Percentiles rank a stretch among this genome's conserved stretches.
Evolutionary conservation across 2,113 vertebrate genomes (phyloP).

Genomic region (Porphyrio hochstetteri): DNA sequence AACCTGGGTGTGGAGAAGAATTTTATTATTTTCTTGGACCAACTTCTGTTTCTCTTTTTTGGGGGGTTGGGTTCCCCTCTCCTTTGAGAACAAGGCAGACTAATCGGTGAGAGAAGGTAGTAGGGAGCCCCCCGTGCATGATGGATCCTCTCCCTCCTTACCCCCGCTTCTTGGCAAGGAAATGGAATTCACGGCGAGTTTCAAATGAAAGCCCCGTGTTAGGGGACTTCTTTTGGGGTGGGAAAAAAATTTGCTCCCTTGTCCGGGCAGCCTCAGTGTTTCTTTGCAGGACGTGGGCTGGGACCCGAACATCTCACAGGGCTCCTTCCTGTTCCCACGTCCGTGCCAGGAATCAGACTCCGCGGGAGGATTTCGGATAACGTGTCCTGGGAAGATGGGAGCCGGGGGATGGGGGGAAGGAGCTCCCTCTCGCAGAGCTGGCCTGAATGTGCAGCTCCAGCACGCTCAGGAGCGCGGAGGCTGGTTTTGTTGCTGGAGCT

Average conservation of each 20-base stretch:
- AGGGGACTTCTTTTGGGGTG: not conserved
- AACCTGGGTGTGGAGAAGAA: not conserved
- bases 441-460: not conserved
- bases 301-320: not conserved
- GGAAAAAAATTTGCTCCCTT: not conserved
- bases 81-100: not conserved
- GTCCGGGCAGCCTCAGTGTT: not conserved
- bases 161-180: not conserved
- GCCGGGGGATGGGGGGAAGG: not conserved
- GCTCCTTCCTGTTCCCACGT: constrained; percentile 49
- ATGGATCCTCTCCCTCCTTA: not conserved
- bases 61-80: no score
- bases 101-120: not conserved
- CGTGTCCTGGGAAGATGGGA: not conserved
- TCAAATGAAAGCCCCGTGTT: not conserved
- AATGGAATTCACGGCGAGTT: not conserved
- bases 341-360: constrained; percentile 9
- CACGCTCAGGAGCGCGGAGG: not conserved
- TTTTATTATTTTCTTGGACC: not conserved
- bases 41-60: not conserved
- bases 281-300: not conserved
- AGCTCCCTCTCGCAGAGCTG: not conserved
- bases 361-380: not conserved
- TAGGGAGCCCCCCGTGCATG: not conserved
- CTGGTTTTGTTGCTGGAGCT: not conserved